Evolutionary conservation across 2,797 vertebrate species (phyloP).

Genomic region (Parauchenoglanis ngamensis): DNA sequence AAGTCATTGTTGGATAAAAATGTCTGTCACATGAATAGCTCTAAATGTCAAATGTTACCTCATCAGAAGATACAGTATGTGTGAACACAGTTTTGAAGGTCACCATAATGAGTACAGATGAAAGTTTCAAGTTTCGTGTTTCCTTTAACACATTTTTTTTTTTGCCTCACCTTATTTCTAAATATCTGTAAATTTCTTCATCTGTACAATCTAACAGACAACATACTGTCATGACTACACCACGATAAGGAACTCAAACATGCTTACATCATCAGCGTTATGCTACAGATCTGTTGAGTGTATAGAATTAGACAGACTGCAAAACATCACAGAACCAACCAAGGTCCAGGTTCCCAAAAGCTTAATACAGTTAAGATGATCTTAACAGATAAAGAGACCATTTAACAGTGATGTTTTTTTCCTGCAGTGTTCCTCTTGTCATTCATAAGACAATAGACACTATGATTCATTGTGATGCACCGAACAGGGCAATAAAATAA

Average conservation of each 20-base stretch:
- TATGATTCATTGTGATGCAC: slow-evolving; percentile 5
- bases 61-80: background rate
- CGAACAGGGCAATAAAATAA: background rate
- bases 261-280: background rate
- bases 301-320: background rate
- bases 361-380: background rate
- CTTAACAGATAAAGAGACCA: background rate
- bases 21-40: background rate
- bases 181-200: background rate
- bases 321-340: background rate
- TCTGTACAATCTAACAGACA: background rate
- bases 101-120: no score
- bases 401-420: background rate
- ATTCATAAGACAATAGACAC: slow-evolving; percentile 15
- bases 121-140: background rate
- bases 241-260: background rate
- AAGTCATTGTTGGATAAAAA: background rate
- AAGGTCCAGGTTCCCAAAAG: background rate
- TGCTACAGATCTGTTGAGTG: background rate
- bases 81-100: background rate
- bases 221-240: background rate
- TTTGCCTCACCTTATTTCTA: background rate
- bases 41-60: background rate
- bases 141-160: background rate
- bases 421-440: slow-evolving; percentile 1